phyloP scores from a whole-genome alignment of 2,888 invertebrate species.

The Neoascia interrupta region DNA sequence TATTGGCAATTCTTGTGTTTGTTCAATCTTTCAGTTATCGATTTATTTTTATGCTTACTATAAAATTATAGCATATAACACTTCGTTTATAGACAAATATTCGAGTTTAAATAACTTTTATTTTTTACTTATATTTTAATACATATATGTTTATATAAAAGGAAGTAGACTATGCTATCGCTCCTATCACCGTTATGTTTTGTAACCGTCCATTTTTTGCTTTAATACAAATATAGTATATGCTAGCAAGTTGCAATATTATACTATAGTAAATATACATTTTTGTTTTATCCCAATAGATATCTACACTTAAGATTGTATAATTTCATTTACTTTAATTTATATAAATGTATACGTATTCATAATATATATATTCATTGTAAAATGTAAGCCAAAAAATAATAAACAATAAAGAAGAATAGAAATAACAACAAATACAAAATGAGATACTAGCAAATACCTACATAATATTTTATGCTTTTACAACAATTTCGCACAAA shows the following conservation, averaged over 20 bases:
- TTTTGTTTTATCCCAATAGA: conserved; percentile 38
- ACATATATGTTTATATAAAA: conserved; percentile 51
- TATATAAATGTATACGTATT: too few species aligned
- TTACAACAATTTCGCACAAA: too few species aligned
- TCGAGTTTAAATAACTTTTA: conserved; percentile 53
- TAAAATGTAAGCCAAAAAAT: conserved; percentile 40
- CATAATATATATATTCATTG: conserved; percentile 27
- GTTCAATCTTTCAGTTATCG: conserved; percentile 37
- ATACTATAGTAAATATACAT: conserved; percentile 49
- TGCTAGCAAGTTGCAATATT: conserved; percentile 29
- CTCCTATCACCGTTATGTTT: conserved; percentile 62
- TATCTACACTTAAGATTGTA: conserved; percentile 44
- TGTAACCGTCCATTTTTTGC: conserved; percentile 46
- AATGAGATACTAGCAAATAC: too few species aligned
- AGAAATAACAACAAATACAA: neutral
- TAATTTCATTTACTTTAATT: conserved; percentile 13
- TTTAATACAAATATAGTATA: neutral
- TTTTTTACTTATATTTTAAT: conserved; percentile 23
- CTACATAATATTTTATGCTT: too few species aligned
- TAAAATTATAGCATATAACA: conserved; percentile 47
- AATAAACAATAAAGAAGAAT: neutral
- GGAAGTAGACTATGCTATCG: conserved; percentile 57
- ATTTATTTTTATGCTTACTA: conserved; percentile 24
- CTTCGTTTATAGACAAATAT: conserved; percentile 45
- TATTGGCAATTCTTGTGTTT: conserved; percentile 61